Evolutionary conservation across 2,113 vertebrate species (phyloP), one percentile per base, ranked within the genome.

Genomic region (Pseudopipra pipra): DNA sequence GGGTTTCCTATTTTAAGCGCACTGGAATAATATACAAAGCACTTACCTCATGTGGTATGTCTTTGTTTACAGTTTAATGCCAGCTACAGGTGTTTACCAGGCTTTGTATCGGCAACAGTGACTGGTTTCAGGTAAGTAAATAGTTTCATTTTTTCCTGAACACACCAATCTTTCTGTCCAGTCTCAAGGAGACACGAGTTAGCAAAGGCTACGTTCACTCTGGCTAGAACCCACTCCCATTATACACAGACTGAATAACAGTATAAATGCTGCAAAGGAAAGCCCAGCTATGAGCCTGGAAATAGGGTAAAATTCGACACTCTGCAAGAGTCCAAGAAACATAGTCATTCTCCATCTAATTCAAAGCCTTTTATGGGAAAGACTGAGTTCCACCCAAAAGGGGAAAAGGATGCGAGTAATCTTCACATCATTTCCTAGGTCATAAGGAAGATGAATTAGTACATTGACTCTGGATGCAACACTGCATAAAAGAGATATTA

Each of bases 81-180:
- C 19, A 90, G 97, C 68, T 98, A 98, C 90, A 65, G 67, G 55
- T 97, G 89, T 88, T 95, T 98, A 80, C 96, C 97, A 68, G 98
- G 98, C 82, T 98, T 98, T 88, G 93, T 68, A 83, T 91, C 79
- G 0, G 95, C 96, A 93, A 89, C 81, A 33, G 97, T 98, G 62
- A 97, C 39, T 7, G 85, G 87, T 39, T 98, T 98, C 95, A 97
- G 79, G 98, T 98, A 97, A 96, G 97, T 65, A 94, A 74, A 85
- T 13, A 8, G 47, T 54, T 91, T 63, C 2, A 35, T 68, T 80
- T 86, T 85, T 83, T 92, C 17, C n/a, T 77, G 41, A 74, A 85
- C 25, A 59, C 27, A 67, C 20, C 65, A 59, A 27, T n/a, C 24
- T 66, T 81, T 85, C 35, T 68, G 23, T 51, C 28, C 41, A 58